These are phyloP conservation scores for Anas bahamensis DNA, from an alignment of 2,797 vertebrate genomes.

Conservation along the genomic window DNA sequence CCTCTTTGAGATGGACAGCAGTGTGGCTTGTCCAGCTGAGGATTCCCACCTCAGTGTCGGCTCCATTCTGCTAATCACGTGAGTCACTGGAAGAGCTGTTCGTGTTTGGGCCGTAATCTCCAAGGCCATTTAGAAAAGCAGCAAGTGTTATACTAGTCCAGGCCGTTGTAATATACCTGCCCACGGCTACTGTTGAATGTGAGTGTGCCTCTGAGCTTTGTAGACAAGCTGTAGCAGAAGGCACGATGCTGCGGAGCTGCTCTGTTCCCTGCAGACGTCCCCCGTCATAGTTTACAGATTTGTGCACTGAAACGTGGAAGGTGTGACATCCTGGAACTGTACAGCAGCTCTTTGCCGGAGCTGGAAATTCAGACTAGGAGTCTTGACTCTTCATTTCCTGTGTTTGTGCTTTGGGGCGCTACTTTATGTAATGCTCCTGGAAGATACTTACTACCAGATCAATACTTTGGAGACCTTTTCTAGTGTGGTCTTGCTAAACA, in stretches of 20 bases:
- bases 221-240: neutral
- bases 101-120: neutral
- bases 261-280: neutral
- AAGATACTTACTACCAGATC: neutral
- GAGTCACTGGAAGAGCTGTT: slow-evolving; percentile 67
- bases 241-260: neutral
- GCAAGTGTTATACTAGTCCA: neutral
- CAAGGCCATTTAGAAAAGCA: neutral
- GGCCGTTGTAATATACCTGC: neutral
- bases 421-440: neutral
- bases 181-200: neutral
- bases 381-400: neutral
- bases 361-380: neutral
- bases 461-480: neutral
- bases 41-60: slow-evolving; percentile 87
- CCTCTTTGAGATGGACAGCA: slow-evolving; percentile 93
- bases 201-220: neutral
- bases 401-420: neutral
- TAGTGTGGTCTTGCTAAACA: neutral
- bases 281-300: neutral
- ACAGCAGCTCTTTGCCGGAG: neutral
- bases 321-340: neutral
- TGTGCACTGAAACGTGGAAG: neutral
- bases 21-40: slow-evolving; percentile 84
- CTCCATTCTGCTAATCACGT: slow-evolving; percentile 93